Base-by-base conservation (phyloP, 2,797 vertebrate species). In the Chromis chromis region DNA sequence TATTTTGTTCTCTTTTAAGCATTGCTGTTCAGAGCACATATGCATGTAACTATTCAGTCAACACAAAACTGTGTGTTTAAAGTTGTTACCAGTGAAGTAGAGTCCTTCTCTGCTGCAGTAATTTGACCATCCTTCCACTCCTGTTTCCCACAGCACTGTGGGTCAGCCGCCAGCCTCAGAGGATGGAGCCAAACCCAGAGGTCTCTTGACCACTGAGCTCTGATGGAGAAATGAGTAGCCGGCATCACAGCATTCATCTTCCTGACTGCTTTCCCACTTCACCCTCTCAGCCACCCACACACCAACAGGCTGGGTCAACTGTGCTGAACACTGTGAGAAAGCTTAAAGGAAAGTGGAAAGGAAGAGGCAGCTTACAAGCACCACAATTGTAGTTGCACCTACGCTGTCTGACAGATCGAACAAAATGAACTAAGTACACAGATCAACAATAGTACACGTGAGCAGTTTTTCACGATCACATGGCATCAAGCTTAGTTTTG, bases 141-240 rank as follows among this genome's bases (percentile, higher is more conserved):
- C 19, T 48, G 33, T 70, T 14, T 69, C 76, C 66, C 12, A 2
- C 90, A 95, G 95, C 88, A 28, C 79, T 86, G 83, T 64, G 82
- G 78, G 44, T 83, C 90, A 85, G 59, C 86, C 78, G 39, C 84
- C 86, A 12, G 61, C 81, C 78, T 83, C 85, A 5, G 95, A 96
- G 78, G 94, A 96, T 74, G 86, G 91, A 84, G 25, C 90, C 87
- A 75, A 89, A 90, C 92, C 91, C 13, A 96, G 95, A 88, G 96
- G 96, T 89, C 95, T 99, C 89, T 95, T 99, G 89, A 99, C 98
- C 78, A 99, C 98, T 68, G 97, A 99, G 90, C 97, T 99, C 82
- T 99, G 90, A 97, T 79, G 89, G 77, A 64, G 71, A 7, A 28
- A 48, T 8, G 7, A 64, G 55, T 22, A 24, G 44, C 80, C 17